Evolutionary conservation across 2,113 vertebrate genomes (phyloP), one percentile per base, ranked within the genome.

Genomic region (Cynocephalus volans): DNA sequence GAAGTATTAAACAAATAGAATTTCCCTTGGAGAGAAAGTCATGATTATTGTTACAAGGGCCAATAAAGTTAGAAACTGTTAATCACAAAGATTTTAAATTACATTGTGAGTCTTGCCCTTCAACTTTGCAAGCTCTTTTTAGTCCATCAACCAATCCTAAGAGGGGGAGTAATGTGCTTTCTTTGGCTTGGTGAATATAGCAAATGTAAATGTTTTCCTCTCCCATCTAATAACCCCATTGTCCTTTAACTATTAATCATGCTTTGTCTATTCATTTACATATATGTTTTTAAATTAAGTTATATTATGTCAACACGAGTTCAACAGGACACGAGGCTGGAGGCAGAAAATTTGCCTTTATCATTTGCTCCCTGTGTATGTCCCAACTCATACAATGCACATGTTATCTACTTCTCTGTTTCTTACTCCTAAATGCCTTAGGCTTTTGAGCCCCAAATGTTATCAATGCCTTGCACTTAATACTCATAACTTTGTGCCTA

Each of bases 31-130:
- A 92, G 64, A 92, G 56, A 93, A 95, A 92, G 13, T 12, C 64
- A 88, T 52, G 24, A 75, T 82, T 88, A 95, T 88, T 89, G 45
- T 58, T 95, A 36, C 10, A 85, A 96, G 97, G 52, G 83, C 88
- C 80, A 90, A 79, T 96, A 92, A 93, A 95, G 8, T 85, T 70
- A 96, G 69, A 95, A 96, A 96, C 50, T 88, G 45, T 88, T 93
- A 80, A 97, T 97, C 65, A 93, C 15, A 69, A 67, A 88, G 9
- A 50, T 12, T 77, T 84, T 67, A 89, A 86, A 92, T 88, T 94
- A 10, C 56, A 60, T 13, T 54, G 23, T 87, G 72, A 96, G 70
- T 56, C 45, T 72, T 93, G 69, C 23, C 80, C 80, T 95, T 97
- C 88, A 95, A 54, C 4, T 90, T 90, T 73, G 31, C 45, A 72